Evolutionary conservation across 2,797 vertebrate genomes (phyloP), one percentile per base, ranked within the genome.

Genomic region (Phyllotis vaccarum): DNA sequence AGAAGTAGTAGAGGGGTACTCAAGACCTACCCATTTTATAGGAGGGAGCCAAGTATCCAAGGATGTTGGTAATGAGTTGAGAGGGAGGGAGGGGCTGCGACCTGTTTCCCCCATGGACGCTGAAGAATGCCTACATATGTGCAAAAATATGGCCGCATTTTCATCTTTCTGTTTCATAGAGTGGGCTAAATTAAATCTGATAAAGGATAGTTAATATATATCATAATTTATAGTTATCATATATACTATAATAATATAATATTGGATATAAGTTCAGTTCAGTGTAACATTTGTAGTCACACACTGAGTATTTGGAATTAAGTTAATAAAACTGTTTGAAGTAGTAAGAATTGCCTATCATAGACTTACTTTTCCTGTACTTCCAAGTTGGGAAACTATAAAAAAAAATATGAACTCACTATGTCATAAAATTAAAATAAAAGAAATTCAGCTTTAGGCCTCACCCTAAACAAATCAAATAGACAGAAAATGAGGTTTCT

Each of bases 351-450:
- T 88, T 76, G 24, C 46, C 52, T 88, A 27, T 40, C 43, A 76
- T 60, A 16, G 46, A 74, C 94, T 90, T 78, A 81, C 81, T 87
- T 93, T 40, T 89, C 31, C 17, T 72, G 16, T 9, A 78, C 31
- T 22, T 93, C 49, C 11, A n/a, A 92, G 72, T 1, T 82, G 81
- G 89, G 68, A 60, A 62, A 49, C 43, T 66, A 49, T 31, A 40
- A 74, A 90, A 87, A 94, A 83, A 85, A 11, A 2, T 43, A 34
- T 34, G 52, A 0, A 54, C 1, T 88, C 17, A 40, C 37, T 90
- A 29, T 21, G 43, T 86, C 72, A 76, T 90, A 85, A 87, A 90
- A 72, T 64, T 94, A 62, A 90, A 93, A 43, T 34, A 95, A 89
- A 93, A 72, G 29, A 91, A 87, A 87, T 43, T 6, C 2, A 62